Evolutionary conservation across 2,888 invertebrate species (phyloP).

Genomic region (Cetonia aurata): DNA sequence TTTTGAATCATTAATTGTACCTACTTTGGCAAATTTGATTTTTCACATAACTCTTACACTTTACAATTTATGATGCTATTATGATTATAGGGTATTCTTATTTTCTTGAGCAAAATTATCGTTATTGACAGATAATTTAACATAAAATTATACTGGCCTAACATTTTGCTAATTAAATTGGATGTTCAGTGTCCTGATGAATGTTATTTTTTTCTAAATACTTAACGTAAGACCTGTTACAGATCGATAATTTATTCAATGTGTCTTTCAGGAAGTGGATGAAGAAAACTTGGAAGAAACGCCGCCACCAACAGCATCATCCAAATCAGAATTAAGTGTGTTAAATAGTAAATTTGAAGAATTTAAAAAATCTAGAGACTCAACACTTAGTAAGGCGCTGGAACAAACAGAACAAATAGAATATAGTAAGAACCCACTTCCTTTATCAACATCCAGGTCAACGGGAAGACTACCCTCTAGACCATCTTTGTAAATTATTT

Average conservation of each 20-base stretch:
- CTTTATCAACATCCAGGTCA: slow-evolving; percentile 56
- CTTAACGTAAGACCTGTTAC: background rate
- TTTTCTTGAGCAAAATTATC: too few relatives aligned
- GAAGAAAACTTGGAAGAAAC: slow-evolving; percentile 72
- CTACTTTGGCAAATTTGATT: too few relatives aligned
- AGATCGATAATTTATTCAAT: background rate
- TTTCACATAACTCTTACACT: too few relatives aligned
- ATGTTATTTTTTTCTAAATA: background rate
- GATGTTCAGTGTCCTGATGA: background rate
- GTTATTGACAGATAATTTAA: too few relatives aligned
- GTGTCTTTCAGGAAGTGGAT: slow-evolving; percentile 74
- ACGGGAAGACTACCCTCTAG: slow-evolving; percentile 59
- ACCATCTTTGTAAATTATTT: slow-evolving; percentile 59
- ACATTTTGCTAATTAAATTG: too few relatives aligned
- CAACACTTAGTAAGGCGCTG: slow-evolving; percentile 54
- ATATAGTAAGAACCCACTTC: slow-evolving; percentile 54
- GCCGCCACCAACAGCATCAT: slow-evolving; percentile 65
- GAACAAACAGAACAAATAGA: slow-evolving; percentile 46
- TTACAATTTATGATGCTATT: too few relatives aligned
- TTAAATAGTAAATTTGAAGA: slow-evolving; percentile 71
- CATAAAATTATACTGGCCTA: too few relatives aligned
- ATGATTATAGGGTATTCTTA: too few relatives aligned
- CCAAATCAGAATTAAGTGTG: slow-evolving; percentile 69
- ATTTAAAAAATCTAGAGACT: slow-evolving; percentile 68
- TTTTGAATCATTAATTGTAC: too few relatives aligned